phyloP scores from a whole-genome alignment of 2,797 vertebrate genomes.

The Sebastes itinus region DNA sequence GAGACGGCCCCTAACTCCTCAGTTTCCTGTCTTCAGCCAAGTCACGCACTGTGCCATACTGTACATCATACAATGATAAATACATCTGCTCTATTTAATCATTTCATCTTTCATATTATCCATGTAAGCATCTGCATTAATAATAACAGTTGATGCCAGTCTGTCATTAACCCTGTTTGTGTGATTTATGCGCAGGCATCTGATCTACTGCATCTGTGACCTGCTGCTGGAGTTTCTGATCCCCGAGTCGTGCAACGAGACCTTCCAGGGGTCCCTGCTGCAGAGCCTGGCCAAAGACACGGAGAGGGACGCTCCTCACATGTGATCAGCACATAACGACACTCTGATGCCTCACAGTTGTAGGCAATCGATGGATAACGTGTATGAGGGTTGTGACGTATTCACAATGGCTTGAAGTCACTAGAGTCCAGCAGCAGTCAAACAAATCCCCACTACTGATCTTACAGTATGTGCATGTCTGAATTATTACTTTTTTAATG shows the following conservation, averaged over 20 bases:
- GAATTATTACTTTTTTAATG: not conserved
- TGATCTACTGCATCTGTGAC: slow-evolving; percentile 91
- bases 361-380: not conserved
- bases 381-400: not conserved
- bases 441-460: not conserved
- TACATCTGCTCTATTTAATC: not conserved
- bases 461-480: not conserved
- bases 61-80: not conserved
- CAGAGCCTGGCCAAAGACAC: slow-evolving; percentile 69
- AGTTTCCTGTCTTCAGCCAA: not conserved
- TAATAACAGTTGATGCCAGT: not conserved
- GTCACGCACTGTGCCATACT: not conserved
- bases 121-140: not conserved
- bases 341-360: not conserved
- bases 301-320: slow-evolving; percentile 55
- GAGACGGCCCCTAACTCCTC: not conserved
- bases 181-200: slow-evolving; percentile 81
- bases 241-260: slow-evolving; percentile 80
- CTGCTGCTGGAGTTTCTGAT: slow-evolving; percentile 91
- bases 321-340: slow-evolving; percentile 6
- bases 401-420: not conserved
- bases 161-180: slow-evolving; percentile 4
- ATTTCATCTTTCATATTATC: not conserved
- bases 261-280: slow-evolving; percentile 76
- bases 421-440: not conserved